phyloP scores from a whole-genome alignment of 2,888 invertebrate species.

The Stictocephala bisonia region DNA sequence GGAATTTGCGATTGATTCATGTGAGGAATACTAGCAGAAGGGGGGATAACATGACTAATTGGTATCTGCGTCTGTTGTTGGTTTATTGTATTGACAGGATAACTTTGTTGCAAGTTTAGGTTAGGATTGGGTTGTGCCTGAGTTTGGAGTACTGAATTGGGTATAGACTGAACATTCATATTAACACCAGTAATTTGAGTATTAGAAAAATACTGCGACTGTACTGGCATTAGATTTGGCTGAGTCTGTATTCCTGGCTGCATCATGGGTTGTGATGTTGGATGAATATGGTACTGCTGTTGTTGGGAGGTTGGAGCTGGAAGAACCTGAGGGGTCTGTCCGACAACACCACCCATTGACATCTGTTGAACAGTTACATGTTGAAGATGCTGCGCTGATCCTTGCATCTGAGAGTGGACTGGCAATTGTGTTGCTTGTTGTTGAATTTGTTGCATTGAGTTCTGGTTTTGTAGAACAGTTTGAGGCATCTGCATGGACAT shows the following conservation, averaged over 20 bases:
- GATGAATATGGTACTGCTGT: slow-evolving; percentile 62
- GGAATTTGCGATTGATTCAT: slow-evolving; percentile 26
- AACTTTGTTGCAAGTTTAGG: slow-evolving; percentile 62
- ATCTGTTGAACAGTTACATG: slow-evolving; percentile 62
- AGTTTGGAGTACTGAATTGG: slow-evolving; percentile 15
- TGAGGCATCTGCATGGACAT: slow-evolving; percentile 51
- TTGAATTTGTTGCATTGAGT: slow-evolving; percentile 51
- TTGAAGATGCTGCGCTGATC: slow-evolving; percentile 68
- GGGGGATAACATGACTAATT: slow-evolving; percentile 11
- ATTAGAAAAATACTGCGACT: slow-evolving; percentile 35
- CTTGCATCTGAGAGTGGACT: slow-evolving; percentile 56
- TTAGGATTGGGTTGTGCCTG: slow-evolving; percentile 50
- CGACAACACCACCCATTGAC: slow-evolving; percentile 49
- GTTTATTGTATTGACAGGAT: slow-evolving; percentile 57
- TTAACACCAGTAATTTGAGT: slow-evolving; percentile 22
- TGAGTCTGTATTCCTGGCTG: slow-evolving; percentile 63
- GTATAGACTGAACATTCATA: slow-evolving; percentile 16
- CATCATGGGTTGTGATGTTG: slow-evolving; percentile 55
- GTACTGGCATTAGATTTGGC: slow-evolving; percentile 39
- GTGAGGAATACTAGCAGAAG: slow-evolving; percentile 27
- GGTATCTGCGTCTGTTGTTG: slow-evolving; percentile 59
- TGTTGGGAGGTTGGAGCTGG: slow-evolving; percentile 61
- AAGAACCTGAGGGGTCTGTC: slow-evolving; percentile 66
- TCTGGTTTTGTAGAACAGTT: slow-evolving; percentile 51
- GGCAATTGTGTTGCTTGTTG: slow-evolving; percentile 54